Evolutionary conservation across 2,113 vertebrate genomes (phyloP).

Genomic region (Lucifuga dentata): DNA sequence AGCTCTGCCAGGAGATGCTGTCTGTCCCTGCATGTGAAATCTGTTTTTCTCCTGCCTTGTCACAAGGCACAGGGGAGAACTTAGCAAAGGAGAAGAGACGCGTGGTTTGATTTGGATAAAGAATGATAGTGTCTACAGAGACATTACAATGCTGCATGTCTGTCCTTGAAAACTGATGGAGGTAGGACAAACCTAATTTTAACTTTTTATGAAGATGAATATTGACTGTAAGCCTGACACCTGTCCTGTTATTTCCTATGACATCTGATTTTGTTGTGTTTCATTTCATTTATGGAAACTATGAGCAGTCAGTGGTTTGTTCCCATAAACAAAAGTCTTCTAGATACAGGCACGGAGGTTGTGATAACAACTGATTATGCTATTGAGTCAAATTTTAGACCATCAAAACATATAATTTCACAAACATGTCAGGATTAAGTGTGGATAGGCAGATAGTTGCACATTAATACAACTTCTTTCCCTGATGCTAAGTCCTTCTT

Average conservation of each 20-base stretch:
- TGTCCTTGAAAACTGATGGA: conserved; percentile 26
- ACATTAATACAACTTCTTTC: no score
- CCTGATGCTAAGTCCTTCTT: no score
- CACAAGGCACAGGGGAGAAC: conserved; percentile 1
- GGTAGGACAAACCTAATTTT: conserved; percentile 6
- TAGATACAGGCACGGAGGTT: neutral
- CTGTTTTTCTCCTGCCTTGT: neutral
- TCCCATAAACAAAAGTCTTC: no score
- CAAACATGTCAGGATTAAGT: neutral
- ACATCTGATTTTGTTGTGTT: conserved; percentile 76
- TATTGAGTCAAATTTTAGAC: conserved; percentile 59
- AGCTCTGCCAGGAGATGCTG: neutral
- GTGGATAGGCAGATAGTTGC: neutral
- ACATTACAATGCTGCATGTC: conserved; percentile 1
- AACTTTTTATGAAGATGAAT: conserved; percentile 27
- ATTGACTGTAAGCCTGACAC: conserved; percentile 20
- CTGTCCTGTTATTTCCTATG: conserved; percentile 33
- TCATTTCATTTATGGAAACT: conserved; percentile 79
- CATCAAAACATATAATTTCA: no score
- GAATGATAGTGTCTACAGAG: conserved; percentile 14
- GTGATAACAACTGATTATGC: conserved; percentile 71
- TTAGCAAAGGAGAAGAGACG: neutral
- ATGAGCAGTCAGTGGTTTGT: conserved; percentile 72
- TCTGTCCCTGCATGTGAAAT: neutral
- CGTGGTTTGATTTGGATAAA: conserved; percentile 30